Base-by-base conservation (phyloP, 1,140 invertebrate genomes). In the Drosophila willistoni region DNA sequence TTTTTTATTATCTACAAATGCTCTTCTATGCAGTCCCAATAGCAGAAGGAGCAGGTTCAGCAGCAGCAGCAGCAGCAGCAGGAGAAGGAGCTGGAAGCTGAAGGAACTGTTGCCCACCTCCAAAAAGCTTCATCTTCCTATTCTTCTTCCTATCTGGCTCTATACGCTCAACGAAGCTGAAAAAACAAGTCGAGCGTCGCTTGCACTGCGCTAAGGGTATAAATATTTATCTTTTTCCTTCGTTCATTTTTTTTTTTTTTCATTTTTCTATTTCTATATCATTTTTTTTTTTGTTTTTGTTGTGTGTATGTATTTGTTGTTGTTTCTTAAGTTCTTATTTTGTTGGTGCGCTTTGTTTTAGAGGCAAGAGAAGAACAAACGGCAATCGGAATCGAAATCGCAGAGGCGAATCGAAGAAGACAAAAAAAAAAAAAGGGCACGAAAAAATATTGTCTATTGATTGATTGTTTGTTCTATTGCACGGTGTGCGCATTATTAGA, bases 1-100 rank as follows among this genome's bases (percentile, higher is more conserved):
- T 89, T 89, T 90, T 89, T 89, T 89, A 90, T 89, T 89, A 90
- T 90, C 84, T 90, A 81, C 74, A 90, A 85, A 85, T 85, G 84
- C 80, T 87, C 84, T 89, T 81, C 25, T 33, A 42, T 44, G 10
- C 34, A 29, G 44, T 14, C 56, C 57, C 25, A 51, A 51, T 51
- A 51, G 44, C 44, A 51, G 44, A 3, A 51, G 44, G 9, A 51
- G 3, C 44, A 47, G 14, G 22, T 25, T 25, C 14, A 51, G 44
- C 14, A 47, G 44, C n/a, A 44, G 42, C 2, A 6, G 41, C 19
- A 44, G n/a, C 7, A 22, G 44, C 14, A 47, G 44, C 14, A 47
- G 44, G 3, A 7, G 42, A 44, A 47, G 29, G 29, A 29, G 0
- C 29, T 29, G 29, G 44, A 9, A 47, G 44, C 44, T 22, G 19